Evolutionary conservation across 2,113 vertebrate genomes (phyloP).

Genomic region (Takifugu bimaculatus): DNA sequence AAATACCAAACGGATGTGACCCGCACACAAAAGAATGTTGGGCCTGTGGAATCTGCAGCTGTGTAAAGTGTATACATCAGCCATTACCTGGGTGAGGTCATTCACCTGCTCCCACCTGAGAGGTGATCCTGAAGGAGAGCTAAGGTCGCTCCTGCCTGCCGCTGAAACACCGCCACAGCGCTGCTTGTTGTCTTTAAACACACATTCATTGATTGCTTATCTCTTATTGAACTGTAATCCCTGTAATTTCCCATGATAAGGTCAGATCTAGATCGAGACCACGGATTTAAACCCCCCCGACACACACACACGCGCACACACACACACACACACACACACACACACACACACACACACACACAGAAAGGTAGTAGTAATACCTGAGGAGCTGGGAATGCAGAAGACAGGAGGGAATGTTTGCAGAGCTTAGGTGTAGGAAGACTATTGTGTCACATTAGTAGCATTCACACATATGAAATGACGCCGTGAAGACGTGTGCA

Average conservation of each 20-base stretch:
- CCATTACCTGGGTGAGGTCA: constrained; percentile 1
- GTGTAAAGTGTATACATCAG: constrained; percentile 3
- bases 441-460: no score
- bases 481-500: no score
- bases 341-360: no score
- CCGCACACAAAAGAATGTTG: neutral
- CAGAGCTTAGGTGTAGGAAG: no score
- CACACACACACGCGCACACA: neutral
- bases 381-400: no score
- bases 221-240: constrained; percentile 28
- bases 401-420: no score
- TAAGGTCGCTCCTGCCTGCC: neutral
- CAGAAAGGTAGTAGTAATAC: no score
- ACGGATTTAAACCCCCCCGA: constrained; percentile 18
- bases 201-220: constrained; percentile 6
- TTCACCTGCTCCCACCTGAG: neutral
- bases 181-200: neutral
- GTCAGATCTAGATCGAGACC: constrained; percentile 33
- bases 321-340: no score
- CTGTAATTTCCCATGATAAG: constrained; percentile 53
- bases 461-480: no score
- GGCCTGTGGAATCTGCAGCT: constrained; percentile 4
- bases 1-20: constrained; percentile 33
- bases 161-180: no score
- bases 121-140: neutral